A percentile compares a stretch with the other conserved stretches of the same genome.
Evolutionary conservation across 2,113 vertebrate genomes (phyloP).

Genomic region (Saguinus midas): DNA sequence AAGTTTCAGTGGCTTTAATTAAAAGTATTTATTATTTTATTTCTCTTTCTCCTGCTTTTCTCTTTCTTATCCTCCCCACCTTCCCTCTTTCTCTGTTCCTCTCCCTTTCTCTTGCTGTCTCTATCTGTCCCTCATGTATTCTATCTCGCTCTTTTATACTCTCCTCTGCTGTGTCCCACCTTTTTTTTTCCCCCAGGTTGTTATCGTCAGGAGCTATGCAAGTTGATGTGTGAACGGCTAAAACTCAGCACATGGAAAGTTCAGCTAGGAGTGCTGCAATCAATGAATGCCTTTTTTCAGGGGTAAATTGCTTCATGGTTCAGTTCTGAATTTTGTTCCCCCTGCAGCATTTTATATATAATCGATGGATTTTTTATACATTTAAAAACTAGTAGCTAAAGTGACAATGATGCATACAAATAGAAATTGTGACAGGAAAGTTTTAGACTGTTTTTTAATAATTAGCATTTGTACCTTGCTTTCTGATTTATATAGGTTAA

Average conservation of each 20-base stretch:
- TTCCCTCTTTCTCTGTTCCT: not conserved
- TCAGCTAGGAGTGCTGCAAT: constrained; percentile 92
- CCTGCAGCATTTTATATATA: not conserved
- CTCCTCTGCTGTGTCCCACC: not conserved
- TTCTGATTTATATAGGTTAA: constrained; percentile 84
- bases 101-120: not conserved
- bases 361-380: not conserved
- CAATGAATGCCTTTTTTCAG: constrained; percentile 95
- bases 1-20: constrained; percentile 22
- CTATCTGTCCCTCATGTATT: not conserved
- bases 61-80: rapidly evolving
- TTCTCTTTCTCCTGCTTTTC: no score
- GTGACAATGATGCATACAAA: not conserved
- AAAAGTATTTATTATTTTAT: not conserved
- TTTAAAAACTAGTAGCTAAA: not conserved
- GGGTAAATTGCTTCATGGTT: constrained; percentile 84
- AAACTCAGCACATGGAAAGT: constrained; percentile 97
- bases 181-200: constrained; percentile 82
- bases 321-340: not conserved
- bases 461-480: not conserved
- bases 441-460: not conserved
- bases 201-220: constrained; percentile 92
- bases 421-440: not conserved
- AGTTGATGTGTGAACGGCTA: constrained; percentile 93
- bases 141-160: not conserved